Conservation (phyloP, 2,888 invertebrate genomes). For the Lumbricus terrestris region DNA sequence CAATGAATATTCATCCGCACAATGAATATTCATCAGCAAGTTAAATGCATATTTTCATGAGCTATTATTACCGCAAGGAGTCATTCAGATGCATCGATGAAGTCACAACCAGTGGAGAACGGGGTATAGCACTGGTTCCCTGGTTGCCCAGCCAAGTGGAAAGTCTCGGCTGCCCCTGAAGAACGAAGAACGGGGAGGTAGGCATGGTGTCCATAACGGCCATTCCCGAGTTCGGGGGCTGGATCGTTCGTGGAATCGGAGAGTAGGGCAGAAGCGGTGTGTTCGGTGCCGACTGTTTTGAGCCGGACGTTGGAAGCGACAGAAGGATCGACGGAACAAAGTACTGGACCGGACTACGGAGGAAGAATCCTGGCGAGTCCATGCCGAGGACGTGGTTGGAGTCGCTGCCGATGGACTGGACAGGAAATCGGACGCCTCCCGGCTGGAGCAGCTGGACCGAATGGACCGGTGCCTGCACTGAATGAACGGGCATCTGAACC, state of each 20-base stretch:
- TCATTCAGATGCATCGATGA: background rate
- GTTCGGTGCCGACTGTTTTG: background rate
- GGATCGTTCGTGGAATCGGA: background rate
- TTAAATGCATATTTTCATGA: too few relatives aligned
- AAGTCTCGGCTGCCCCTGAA: background rate
- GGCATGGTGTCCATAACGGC: background rate
- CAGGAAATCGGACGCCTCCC: background rate
- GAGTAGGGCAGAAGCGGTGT: constrained; percentile 5
- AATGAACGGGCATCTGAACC: background rate
- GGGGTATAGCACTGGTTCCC: background rate
- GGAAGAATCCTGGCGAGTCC: background rate
- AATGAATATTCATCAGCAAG: background rate
- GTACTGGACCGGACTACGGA: constrained; percentile 49
- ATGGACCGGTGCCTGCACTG: background rate
- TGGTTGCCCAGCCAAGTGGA: background rate
- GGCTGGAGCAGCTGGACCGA: background rate
- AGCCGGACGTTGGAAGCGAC: background rate
- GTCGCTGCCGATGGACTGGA: background rate
- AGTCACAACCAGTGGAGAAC: constrained; percentile 6
- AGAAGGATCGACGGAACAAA: constrained; percentile 55
- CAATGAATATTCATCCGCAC: too few relatives aligned
- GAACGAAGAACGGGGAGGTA: background rate
- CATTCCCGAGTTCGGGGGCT: background rate
- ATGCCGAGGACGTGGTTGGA: background rate
- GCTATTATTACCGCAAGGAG: background rate